A percentile compares a stretch with the other conserved stretches of the same genome.
Conservation (phyloP, 2,797 vertebrate species). For the Fratercula arctica region DNA sequence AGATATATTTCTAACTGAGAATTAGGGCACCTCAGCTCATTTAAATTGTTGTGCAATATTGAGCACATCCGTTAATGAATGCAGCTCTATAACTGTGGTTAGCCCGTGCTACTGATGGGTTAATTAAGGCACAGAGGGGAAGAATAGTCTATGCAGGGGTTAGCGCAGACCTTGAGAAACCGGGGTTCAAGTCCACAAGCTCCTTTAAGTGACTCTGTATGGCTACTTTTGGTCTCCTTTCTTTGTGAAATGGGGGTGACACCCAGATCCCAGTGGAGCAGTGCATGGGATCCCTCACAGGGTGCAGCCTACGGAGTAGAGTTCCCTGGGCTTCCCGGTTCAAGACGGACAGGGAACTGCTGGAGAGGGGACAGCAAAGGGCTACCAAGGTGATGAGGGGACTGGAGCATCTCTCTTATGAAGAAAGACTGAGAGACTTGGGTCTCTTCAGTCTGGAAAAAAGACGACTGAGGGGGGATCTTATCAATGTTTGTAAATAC, state of each 20-base stretch:
- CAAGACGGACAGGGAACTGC: no score
- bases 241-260: neutral
- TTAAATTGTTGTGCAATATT: neutral
- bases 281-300: rapidly evolving
- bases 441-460: no score
- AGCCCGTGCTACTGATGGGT: neutral
- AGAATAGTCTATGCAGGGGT: neutral
- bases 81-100: neutral
- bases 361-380: no score
- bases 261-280: neutral
- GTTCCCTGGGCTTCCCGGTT: no score
- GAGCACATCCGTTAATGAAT: neutral
- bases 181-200: rapidly evolving
- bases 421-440: no score
- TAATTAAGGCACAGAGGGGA: neutral
- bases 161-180: neutral
- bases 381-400: no score
- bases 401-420: no score
- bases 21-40: neutral
- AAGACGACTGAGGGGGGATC: no score
- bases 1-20: neutral
- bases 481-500: no score
- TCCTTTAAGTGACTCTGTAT: neutral
- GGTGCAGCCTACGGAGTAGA: no score
- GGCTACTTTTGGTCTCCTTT: neutral